Base-by-base conservation (phyloP, 2,888 invertebrate genomes). In the Papilio elwesi region DNA sequence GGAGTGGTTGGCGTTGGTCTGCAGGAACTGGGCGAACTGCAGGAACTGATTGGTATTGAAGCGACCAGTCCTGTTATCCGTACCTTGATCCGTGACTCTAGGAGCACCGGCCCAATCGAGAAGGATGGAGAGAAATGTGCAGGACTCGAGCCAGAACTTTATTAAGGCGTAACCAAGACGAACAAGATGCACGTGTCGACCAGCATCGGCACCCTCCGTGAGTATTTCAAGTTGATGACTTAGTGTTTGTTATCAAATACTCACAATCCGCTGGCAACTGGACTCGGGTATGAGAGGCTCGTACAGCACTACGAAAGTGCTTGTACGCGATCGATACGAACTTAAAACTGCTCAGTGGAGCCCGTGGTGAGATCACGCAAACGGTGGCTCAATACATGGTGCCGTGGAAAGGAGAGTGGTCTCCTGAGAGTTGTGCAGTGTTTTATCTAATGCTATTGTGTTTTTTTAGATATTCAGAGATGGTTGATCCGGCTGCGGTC, bases 321-420 rank as follows among this genome's bases (percentile, higher is more conserved):
- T 47, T 47, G 47, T 9, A 47, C 6, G 47, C 47, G 47, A 47
- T 47, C 47, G 47, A 9, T 47, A 47, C 47, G 76, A 70, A n/a
- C n/a, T n/a, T n/a, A n/a, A n/a, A n/a, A n/a, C n/a, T n/a, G n/a
- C 52, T 76, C 8, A 36, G 63, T 16, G 74, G 74, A 0, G 48
- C 49, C 12, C 63, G 68, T 26, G 75, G 75, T 36, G 74, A 76
- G 52, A 72, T 51, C 1, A 75, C 76, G 5, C 70, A 75, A 26
- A 75, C 76, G 6, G 75, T 72, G 1, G 73, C 74, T 11, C 70
- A 76, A 64, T 75, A 71, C 52, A 76, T 78, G 77, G 74, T 77
- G 67, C 74, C 73, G 8, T 76, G 77, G 77, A 69, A 66, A 12
- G 75, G 76, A 48, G 74, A 75, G 65, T 73, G 68, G 68, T 73